phyloP scores from a whole-genome alignment of 2,113 vertebrate genomes.

The Gnathonemus longibarbis region DNA sequence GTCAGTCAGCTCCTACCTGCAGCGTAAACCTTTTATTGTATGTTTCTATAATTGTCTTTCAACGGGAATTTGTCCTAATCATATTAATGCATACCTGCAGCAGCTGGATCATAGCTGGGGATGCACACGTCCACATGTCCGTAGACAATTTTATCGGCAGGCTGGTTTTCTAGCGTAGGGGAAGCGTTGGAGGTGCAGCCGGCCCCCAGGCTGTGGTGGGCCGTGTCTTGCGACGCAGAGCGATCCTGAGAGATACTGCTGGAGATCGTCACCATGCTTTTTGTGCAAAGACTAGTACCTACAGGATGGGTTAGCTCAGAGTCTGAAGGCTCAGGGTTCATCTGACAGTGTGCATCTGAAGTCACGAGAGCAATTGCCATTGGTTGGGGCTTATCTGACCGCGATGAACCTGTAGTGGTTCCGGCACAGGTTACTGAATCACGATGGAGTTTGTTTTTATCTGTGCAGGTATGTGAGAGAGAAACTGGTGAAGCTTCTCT shows the following conservation, averaged over 20 bases:
- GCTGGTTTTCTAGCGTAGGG: slow-evolving; percentile 22
- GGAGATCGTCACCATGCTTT: not conserved
- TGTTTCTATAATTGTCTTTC: not conserved
- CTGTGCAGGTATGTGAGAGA: not conserved
- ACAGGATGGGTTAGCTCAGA: not conserved
- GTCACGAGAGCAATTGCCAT: not conserved
- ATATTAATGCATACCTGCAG: slow-evolving; percentile 41
- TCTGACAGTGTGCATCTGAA: not conserved
- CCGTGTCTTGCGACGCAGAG: not conserved
- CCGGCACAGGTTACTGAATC: not conserved
- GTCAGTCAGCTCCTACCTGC: not conserved
- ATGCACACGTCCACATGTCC: not conserved
- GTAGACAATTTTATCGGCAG: slow-evolving; percentile 9
- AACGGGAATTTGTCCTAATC: not conserved
- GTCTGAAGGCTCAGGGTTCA: not conserved
- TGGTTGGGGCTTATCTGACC: not conserved
- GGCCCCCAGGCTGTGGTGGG: slow-evolving; percentile 9
- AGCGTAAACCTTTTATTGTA: not conserved
- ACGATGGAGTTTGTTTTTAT: not conserved
- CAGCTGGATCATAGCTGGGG: not conserved
- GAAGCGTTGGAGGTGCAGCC: slow-evolving; percentile 11
- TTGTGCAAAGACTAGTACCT: not conserved
- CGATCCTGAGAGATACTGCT: not conserved
- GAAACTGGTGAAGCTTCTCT: not conserved
- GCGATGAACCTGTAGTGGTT: not conserved